phyloP scores from a whole-genome alignment of 37 sponge, comb jelly and placozoan species.

The Ianthella basta region DNA sequence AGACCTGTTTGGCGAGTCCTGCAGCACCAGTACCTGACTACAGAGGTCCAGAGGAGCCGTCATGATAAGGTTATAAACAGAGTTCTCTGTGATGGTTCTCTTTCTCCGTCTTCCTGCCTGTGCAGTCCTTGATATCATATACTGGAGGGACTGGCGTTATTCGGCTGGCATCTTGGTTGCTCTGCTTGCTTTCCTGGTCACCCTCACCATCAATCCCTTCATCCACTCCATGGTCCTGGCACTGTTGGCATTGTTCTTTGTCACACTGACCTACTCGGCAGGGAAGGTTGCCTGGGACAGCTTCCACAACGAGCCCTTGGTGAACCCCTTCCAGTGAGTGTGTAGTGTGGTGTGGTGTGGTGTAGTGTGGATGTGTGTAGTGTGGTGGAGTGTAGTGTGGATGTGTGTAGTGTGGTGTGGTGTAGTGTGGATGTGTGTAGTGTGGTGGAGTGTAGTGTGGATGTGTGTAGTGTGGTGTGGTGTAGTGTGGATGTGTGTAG shows the following conservation, averaged over 20 bases:
- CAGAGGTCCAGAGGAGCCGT: neutral
- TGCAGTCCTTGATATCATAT: constrained; percentile 71
- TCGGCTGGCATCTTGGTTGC: constrained; percentile 61
- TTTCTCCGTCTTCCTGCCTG: no score
- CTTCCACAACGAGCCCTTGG: constrained; percentile 71
- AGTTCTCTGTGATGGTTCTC: no score
- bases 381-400: no score
- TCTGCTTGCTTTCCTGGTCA: constrained; percentile 53
- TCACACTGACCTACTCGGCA: constrained; percentile 76
- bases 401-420: no score
- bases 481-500: no score
- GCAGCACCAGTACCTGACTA: no score
- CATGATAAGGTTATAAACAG: neutral
- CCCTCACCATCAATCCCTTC: constrained; percentile 77
- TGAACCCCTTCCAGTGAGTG: constrained; percentile 74
- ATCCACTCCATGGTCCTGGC: constrained; percentile 65
- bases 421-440: neutral
- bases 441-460: neutral
- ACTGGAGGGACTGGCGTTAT: constrained; percentile 63
- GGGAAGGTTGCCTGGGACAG: constrained; percentile 68
- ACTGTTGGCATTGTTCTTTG: constrained; percentile 67
- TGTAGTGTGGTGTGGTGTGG: neutral
- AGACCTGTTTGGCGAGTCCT: no score
- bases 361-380: neutral
- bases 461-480: neutral